phyloP scores from a whole-genome alignment of 64 coral and sea anemone species.

The Montipora cactus region DNA sequence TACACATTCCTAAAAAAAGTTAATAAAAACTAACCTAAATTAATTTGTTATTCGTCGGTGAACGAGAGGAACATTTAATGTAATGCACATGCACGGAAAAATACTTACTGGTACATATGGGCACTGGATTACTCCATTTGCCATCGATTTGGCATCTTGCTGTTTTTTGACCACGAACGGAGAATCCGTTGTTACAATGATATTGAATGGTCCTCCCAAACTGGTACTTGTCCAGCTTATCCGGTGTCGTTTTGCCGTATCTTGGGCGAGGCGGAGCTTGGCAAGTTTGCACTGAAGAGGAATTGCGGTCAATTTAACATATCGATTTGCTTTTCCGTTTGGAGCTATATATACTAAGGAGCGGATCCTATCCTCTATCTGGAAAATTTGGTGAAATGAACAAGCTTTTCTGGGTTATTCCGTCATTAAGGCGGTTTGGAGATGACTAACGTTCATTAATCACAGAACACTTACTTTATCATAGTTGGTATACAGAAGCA shows the following conservation, averaged over 20 bases:
- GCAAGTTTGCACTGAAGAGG: conserved; percentile 70
- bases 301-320: neutral
- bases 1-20: too few species aligned
- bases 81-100: neutral
- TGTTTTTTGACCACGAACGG: conserved; percentile 68
- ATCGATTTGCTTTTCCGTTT: too few species aligned
- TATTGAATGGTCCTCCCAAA: conserved; percentile 67
- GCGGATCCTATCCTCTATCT: too few species aligned
- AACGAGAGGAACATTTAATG: neutral
- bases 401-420: too few species aligned
- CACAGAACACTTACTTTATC: neutral
- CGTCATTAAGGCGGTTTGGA: too few species aligned
- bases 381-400: too few species aligned
- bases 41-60: too few species aligned
- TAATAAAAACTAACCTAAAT: too few species aligned
- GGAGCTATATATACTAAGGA: too few species aligned
- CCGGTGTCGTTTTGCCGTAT: conserved; percentile 33
- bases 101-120: conserved; percentile 67
- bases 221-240: conserved; percentile 52
- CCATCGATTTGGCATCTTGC: conserved; percentile 63
- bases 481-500: neutral
- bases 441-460: too few species aligned
- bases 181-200: conserved; percentile 55
- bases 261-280: conserved; percentile 52
- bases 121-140: conserved; percentile 63